Percentiles rank a stretch among this genome's conserved stretches.
phyloP scores from a whole-genome alignment of 2,888 invertebrate genomes.

The Chaetogeoica ovagalla region DNA sequence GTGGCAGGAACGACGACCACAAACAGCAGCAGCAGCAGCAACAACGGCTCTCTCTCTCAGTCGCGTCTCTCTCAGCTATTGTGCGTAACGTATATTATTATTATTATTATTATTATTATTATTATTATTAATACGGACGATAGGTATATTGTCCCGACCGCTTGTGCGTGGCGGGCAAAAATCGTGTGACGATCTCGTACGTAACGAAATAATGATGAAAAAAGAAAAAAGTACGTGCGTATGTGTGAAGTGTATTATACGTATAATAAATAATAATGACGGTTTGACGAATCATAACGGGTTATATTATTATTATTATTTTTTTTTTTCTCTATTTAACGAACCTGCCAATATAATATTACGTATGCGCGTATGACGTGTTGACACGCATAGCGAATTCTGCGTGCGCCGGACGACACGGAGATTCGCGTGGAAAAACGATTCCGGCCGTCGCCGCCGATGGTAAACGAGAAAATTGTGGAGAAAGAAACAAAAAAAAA shows the following conservation, averaged over 20 bases:
- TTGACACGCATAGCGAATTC: conserved; percentile 46
- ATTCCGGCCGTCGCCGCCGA: background rate
- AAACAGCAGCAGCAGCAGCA: no score
- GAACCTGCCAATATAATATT: background rate
- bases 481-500: background rate
- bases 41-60: no score
- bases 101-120: no score
- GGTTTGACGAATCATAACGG: conserved; percentile 47
- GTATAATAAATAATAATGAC: conserved; percentile 11
- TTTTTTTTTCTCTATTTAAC: background rate
- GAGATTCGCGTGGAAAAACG: background rate
- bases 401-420: background rate
- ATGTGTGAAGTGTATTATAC: background rate
- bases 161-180: background rate
- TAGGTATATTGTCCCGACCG: conserved; percentile 8
- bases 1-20: background rate
- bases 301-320: conserved; percentile 20
- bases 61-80: background rate
- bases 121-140: no score
- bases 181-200: conserved; percentile 48
- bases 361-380: background rate
- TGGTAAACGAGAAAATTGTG: background rate
- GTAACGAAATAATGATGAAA: conserved; percentile 29
- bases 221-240: background rate
- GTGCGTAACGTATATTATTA: conserved; percentile 5